These are phyloP conservation scores for Julus scandinavius DNA, from an alignment of 2,888 invertebrate genomes.

Conservation along the genomic window DNA sequence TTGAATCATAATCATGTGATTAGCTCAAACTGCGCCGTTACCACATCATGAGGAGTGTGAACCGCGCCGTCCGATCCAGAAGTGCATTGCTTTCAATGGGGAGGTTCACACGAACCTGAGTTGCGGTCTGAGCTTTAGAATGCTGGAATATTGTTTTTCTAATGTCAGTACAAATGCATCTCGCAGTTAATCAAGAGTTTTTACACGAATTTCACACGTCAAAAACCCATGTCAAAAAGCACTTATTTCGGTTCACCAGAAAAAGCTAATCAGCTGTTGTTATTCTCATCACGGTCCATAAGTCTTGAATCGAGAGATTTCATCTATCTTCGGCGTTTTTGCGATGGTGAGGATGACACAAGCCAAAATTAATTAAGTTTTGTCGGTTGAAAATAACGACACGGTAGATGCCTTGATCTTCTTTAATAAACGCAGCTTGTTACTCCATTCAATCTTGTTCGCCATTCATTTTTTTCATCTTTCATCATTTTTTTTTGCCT, in stretches of 20 bases:
- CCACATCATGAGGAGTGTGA: too few species aligned
- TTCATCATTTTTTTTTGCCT: neutral
- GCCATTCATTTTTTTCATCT: neutral
- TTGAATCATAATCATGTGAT: too few species aligned
- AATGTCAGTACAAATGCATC: too few species aligned
- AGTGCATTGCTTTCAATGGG: too few species aligned
- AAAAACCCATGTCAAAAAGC: neutral
- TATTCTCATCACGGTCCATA: slow-evolving; percentile 3
- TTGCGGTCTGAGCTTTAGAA: neutral
- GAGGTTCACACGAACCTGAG: too few species aligned
- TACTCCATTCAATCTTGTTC: slow-evolving; percentile 20
- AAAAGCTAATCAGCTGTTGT: neutral
- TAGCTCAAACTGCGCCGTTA: too few species aligned
- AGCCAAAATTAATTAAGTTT: slow-evolving; percentile 12
- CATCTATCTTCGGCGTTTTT: neutral
- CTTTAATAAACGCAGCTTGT: neutral
- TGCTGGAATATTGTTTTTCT: too few species aligned
- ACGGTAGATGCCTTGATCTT: neutral
- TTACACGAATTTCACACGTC: neutral
- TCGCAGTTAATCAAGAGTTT: neutral
- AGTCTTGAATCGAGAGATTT: neutral
- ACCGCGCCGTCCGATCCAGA: too few species aligned
- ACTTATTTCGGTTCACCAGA: neutral
- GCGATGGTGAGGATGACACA: neutral
- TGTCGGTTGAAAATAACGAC: neutral